Conservation (phyloP, 1,140 invertebrate genomes). For the Holcopasites calliopsidis region DNA sequence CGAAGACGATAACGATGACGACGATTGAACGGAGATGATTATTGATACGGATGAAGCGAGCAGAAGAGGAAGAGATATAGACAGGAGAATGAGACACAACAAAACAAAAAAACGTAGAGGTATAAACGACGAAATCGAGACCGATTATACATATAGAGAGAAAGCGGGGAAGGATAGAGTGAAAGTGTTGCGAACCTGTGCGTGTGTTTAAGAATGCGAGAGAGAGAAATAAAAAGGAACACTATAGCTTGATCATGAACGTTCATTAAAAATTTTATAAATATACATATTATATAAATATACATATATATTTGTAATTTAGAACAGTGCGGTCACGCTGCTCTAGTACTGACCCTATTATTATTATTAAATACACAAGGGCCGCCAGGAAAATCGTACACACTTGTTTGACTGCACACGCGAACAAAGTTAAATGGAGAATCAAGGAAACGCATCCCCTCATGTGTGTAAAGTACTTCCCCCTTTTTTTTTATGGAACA, state of each 20-base stretch:
- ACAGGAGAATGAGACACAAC: neutral
- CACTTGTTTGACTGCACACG: neutral
- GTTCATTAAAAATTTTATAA: constrained; percentile 68
- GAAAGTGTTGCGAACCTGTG: neutral
- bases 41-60: too few relatives aligned
- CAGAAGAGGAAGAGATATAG: neutral
- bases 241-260: constrained; percentile 59
- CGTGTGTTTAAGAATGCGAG: neutral
- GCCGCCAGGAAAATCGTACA: neutral
- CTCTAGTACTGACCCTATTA: constrained; percentile 27
- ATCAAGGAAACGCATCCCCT: neutral
- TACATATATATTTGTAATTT: constrained; percentile 65
- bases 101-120: constrained; percentile 36
- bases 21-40: neutral
- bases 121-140: constrained; percentile 6
- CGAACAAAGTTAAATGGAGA: neutral
- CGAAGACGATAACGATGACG: neutral
- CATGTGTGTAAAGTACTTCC: too few relatives aligned
- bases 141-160: constrained; percentile 15
- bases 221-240: constrained; percentile 5
- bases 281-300: constrained; percentile 53
- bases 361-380: neutral
- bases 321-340: constrained; percentile 47
- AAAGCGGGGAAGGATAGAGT: constrained; percentile 20
- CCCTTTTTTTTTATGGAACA: too few relatives aligned